Evolutionary conservation across 2,113 vertebrate genomes (phyloP).

Genomic region (Colinus virginianus): DNA sequence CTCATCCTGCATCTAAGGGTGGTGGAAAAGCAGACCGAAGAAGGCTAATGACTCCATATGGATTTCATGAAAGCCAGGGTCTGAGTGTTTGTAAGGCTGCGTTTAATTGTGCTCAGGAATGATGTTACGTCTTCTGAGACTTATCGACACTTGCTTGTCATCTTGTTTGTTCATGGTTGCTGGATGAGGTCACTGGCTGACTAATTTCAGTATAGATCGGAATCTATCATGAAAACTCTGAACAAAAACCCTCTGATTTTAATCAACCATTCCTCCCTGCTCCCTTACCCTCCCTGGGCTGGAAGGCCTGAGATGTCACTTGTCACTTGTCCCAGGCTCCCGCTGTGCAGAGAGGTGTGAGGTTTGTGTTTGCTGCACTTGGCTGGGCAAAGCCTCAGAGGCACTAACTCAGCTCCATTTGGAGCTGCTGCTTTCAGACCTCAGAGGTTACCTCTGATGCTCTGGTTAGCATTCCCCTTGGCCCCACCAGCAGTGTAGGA

Average conservation of each 20-base stretch:
- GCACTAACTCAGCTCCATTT: not conserved
- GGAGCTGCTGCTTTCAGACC: not conserved
- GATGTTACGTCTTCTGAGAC: not conserved
- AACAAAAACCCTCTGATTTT: not conserved
- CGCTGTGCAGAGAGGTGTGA: not conserved
- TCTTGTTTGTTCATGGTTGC: not conserved
- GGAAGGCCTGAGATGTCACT: not conserved
- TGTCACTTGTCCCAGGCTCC: not conserved
- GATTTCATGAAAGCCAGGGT: slow-evolving; percentile 1
- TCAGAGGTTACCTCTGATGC: not conserved
- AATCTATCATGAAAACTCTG: not conserved
- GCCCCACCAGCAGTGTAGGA: not conserved
- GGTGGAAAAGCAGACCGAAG: not conserved
- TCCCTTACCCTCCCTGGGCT: not conserved
- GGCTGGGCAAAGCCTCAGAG: not conserved
- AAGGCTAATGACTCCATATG: not conserved
- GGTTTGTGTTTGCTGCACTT: not conserved
- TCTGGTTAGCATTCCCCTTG: not conserved
- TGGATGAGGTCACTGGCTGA: not conserved
- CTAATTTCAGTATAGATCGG: not conserved
- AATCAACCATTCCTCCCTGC: not conserved
- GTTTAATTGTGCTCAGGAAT: slow-evolving; percentile 32
- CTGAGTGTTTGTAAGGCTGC: not conserved
- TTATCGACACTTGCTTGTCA: not conserved
- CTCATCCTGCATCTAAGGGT: not conserved